Conservation (phyloP, 2,888 invertebrate genomes). For the Ennomos quercinarius region DNA sequence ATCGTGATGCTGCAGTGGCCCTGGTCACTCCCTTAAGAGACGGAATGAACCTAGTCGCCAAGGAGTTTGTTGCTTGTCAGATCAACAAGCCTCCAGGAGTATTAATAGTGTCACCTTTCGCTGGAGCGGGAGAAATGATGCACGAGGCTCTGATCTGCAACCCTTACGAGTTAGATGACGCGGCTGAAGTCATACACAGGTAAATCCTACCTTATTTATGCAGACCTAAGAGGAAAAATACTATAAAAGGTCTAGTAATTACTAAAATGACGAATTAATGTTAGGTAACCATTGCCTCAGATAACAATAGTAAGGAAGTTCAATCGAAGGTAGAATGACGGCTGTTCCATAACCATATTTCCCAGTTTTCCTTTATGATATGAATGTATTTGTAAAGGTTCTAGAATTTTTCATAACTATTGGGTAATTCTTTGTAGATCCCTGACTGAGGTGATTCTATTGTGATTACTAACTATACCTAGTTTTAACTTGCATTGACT, state of each 20-base stretch:
- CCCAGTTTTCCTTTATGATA: too few relatives aligned
- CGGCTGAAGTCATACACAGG: slow-evolving; percentile 94
- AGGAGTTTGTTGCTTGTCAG: slow-evolving; percentile 97
- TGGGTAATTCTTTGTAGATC: too few relatives aligned
- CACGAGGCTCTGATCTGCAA: slow-evolving; percentile 96
- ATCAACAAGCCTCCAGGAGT: slow-evolving; percentile 94
- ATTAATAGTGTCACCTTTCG: slow-evolving; percentile 95
- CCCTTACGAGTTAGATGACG: slow-evolving; percentile 94
- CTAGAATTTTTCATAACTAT: too few relatives aligned
- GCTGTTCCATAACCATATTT: too few relatives aligned
- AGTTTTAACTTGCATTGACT: too few relatives aligned
- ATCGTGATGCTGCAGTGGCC: slow-evolving; percentile 94
- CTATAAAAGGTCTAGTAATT: too few relatives aligned
- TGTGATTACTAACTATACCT: too few relatives aligned
- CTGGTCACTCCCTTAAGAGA: slow-evolving; percentile 95
- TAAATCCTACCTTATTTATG: slow-evolving; percentile 47
- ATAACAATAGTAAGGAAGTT: too few relatives aligned
- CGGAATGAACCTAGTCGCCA: slow-evolving; percentile 97
- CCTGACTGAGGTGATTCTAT: too few relatives aligned
- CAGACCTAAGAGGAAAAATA: too few relatives aligned
- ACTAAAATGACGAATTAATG: neutral
- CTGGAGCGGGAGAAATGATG: slow-evolving; percentile 97
- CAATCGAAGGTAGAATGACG: too few relatives aligned
- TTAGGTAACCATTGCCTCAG: neutral
- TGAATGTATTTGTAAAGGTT: too few relatives aligned